These are phyloP conservation scores for Takifugu bimaculatus DNA, from an alignment of 2,113 vertebrate genomes.

Conservation along the genomic window DNA sequence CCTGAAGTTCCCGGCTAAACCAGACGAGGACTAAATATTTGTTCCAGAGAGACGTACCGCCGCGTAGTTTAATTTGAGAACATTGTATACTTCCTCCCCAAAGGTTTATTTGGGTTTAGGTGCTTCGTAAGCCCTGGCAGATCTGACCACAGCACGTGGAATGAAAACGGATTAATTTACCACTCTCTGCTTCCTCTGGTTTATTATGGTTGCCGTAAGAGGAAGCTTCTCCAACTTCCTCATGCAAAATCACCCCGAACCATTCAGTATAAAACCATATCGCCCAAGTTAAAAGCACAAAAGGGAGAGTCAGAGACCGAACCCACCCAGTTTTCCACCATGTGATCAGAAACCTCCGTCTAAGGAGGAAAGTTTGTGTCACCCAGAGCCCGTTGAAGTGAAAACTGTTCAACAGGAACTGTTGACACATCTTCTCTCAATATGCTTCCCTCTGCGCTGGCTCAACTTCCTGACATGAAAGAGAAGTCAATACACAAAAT, in stretches of 20 bases:
- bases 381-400: neutral
- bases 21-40: conserved; percentile 5
- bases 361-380: conserved; percentile 38
- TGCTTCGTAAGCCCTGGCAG: neutral
- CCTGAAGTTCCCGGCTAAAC: neutral
- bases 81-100: conserved; percentile 9
- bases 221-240: neutral
- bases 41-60: neutral
- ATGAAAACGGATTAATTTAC: neutral
- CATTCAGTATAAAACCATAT: neutral
- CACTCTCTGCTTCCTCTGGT: neutral
- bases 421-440: conserved; percentile 52
- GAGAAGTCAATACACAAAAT: conserved; percentile 27
- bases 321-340: neutral
- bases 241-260: neutral
- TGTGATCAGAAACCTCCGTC: conserved; percentile 41
- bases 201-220: neutral
- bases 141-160: neutral
- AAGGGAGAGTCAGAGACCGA: no score
- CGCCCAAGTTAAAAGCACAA: no score
- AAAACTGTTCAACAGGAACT: conserved; percentile 61
- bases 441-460: conserved; percentile 44
- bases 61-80: neutral
- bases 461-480: conserved; percentile 51
- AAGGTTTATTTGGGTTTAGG: conserved; percentile 18